Percentiles rank a stretch among this genome's conserved stretches.
phyloP scores from a whole-genome alignment of 2,113 vertebrate species.

The Fulica atra region DNA sequence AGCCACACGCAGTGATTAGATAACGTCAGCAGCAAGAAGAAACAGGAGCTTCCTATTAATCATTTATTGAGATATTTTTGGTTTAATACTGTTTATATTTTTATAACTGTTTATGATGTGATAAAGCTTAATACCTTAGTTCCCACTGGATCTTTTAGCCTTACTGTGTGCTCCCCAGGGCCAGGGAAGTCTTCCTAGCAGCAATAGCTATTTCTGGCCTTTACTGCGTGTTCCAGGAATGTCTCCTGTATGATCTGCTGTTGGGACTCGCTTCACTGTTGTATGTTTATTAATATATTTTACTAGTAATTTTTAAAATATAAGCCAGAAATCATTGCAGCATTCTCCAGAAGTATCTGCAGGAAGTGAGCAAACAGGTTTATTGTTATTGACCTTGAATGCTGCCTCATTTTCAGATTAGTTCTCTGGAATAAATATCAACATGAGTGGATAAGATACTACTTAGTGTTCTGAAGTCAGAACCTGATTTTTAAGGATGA shows the following conservation, averaged over 20 bases:
- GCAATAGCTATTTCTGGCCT: not conserved
- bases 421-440: not conserved
- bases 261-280: not conserved
- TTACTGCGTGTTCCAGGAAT: not conserved
- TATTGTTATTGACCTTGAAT: not conserved
- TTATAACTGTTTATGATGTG: not conserved
- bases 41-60: not conserved
- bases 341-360: not conserved
- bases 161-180: not conserved
- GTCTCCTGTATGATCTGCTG: not conserved
- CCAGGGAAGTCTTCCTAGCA: conserved; percentile 16
- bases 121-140: not conserved
- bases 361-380: not conserved
- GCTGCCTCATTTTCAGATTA: not conserved
- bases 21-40: not conserved
- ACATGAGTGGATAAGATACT: not conserved
- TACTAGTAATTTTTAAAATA: not conserved
- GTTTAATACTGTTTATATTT: no score
- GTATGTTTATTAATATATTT: not conserved
- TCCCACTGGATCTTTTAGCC: not conserved
- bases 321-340: not conserved
- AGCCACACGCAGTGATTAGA: not conserved
- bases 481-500: not conserved
- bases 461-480: not conserved
- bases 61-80: not conserved